These are phyloP conservation scores for Yoshiicerus persimilis DNA, from an alignment of 1,140 invertebrate species.

Conservation along the genomic window DNA sequence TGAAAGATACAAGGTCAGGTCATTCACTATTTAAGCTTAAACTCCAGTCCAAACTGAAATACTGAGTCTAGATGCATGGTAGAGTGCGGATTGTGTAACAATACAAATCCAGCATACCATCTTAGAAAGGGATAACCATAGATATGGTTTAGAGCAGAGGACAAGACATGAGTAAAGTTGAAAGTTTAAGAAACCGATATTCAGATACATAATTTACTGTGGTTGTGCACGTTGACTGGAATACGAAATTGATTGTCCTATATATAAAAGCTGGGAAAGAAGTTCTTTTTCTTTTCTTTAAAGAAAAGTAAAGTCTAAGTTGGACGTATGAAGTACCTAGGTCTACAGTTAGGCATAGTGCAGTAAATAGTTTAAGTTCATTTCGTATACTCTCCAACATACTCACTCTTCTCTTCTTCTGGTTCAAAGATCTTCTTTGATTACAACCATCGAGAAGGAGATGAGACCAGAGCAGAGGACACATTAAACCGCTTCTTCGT, in stretches of 20 bases:
- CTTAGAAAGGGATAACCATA: not conserved
- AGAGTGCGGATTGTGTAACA: not conserved
- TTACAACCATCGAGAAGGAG: not conserved
- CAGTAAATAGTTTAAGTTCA: not conserved
- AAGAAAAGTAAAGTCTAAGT: not conserved
- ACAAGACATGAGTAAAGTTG: not conserved
- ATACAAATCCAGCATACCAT: too few relatives aligned
- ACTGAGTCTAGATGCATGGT: not conserved
- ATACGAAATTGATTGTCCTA: not conserved
- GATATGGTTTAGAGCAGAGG: not conserved
- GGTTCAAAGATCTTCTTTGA: not conserved
- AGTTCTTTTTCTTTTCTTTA: not conserved
- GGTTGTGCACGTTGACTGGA: not conserved
- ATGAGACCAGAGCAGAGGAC: not conserved
- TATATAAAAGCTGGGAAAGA: not conserved
- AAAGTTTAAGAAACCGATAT: not conserved
- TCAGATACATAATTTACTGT: slow-evolving; percentile 4
- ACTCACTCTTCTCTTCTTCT: not conserved
- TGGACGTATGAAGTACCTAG: not conserved
- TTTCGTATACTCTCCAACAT: too few relatives aligned
- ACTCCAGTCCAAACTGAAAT: not conserved
- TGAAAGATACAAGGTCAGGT: not conserved
- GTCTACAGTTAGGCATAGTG: not conserved
- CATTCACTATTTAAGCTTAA: not conserved
- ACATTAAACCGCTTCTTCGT: not conserved